phyloP scores from a whole-genome alignment of 53 echinoderm and acorn worm genomes.

The Echinometra lucunter region DNA sequence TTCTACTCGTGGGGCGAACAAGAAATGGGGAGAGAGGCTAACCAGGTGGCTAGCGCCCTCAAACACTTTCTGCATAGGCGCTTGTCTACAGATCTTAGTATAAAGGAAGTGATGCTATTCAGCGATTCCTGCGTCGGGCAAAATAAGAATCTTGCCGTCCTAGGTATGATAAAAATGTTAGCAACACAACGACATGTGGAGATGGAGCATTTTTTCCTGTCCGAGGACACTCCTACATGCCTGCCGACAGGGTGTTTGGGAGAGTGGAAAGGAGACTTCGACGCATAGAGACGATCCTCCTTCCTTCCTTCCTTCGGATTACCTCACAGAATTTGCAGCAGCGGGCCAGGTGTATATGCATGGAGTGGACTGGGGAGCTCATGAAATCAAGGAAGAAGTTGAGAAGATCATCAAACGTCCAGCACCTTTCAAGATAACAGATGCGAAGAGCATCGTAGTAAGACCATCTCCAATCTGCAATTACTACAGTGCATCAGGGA shows the following conservation, averaged over 20 bases:
- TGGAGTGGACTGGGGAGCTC: background rate
- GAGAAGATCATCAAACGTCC: too few relatives aligned
- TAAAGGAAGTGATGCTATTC: conserved; percentile 28
- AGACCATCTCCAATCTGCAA: too few relatives aligned
- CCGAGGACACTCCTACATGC: conserved; percentile 37
- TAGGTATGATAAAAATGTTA: conserved; percentile 13
- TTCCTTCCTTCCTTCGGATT: background rate
- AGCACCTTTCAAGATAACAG: too few relatives aligned
- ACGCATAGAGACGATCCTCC: background rate
- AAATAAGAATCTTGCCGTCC: conserved; percentile 7
- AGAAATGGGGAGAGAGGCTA: background rate
- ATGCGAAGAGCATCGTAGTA: too few relatives aligned
- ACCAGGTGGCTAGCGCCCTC: background rate
- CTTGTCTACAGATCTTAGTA: background rate
- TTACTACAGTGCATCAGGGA: too few relatives aligned
- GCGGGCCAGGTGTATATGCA: background rate
- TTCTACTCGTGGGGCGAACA: conserved; percentile 50
- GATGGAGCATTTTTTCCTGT: conserved; percentile 15
- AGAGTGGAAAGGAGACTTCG: background rate
- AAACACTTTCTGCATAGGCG: background rate
- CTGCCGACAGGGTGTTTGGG: conserved; percentile 22
- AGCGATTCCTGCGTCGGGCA: conserved; percentile 45
- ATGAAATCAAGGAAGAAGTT: background rate
- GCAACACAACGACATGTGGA: background rate
- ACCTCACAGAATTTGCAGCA: background rate